Percentiles rank a stretch among this genome's conserved stretches.
Conservation (phyloP, 2,797 vertebrate genomes). For the Etheostoma perlongum region DNA sequence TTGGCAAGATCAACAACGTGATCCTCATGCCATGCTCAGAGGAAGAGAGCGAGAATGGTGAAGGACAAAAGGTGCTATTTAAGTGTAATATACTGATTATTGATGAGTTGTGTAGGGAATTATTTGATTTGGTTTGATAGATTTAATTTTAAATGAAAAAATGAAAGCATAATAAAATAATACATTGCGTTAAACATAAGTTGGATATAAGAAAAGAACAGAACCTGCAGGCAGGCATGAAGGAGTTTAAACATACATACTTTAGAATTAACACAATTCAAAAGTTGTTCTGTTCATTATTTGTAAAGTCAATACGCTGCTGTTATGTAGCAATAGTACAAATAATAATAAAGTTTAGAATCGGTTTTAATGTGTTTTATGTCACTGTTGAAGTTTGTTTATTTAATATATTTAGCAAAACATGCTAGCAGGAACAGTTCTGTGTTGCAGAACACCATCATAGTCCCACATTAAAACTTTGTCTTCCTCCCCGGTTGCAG, state of each 20-base stretch:
- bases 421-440: not conserved
- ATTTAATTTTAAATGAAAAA: too few relatives aligned
- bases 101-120: not conserved
- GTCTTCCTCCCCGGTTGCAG: slow-evolving; percentile 39
- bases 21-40: slow-evolving; percentile 62
- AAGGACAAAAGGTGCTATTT: slow-evolving; percentile 67
- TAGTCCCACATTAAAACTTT: not conserved
- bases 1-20: slow-evolving; percentile 79
- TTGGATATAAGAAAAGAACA: not conserved
- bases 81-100: not conserved
- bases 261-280: not conserved
- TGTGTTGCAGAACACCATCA: not conserved
- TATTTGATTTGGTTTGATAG: too few relatives aligned
- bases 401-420: too few relatives aligned
- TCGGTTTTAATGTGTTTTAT: too few relatives aligned
- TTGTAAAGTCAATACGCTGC: not conserved
- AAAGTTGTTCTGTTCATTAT: not conserved
- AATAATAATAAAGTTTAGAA: not conserved
- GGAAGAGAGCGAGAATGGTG: slow-evolving; percentile 46
- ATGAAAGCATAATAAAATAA: too few relatives aligned
- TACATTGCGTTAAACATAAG: not conserved
- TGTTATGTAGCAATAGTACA: not conserved
- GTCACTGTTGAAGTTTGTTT: too few relatives aligned
- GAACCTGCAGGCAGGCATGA: too few relatives aligned
- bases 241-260: too few relatives aligned